These are phyloP conservation scores for Andrena haemorrhoa DNA, from an alignment of 2,888 invertebrate species.

Conservation along the genomic window DNA sequence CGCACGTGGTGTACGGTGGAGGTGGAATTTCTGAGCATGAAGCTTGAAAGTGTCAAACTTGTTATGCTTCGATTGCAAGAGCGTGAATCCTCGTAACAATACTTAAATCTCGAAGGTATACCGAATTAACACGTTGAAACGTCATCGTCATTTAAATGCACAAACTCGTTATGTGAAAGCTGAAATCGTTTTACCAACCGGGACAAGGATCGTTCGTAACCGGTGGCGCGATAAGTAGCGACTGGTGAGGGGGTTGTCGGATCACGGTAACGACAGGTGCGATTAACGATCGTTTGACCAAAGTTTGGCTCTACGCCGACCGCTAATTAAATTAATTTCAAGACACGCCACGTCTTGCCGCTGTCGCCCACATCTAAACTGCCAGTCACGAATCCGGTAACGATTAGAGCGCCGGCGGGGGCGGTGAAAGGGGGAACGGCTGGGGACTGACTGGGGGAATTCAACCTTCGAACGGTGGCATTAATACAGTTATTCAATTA, in stretches of 20 bases:
- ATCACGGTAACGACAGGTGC: slow-evolving; percentile 79
- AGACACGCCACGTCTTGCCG: slow-evolving; percentile 51
- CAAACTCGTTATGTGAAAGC: too few relatives aligned
- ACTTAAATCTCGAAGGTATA: neutral
- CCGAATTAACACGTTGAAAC: too few relatives aligned
- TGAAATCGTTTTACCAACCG: neutral
- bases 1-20: too few relatives aligned
- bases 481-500: slow-evolving; percentile 55
- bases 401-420: slow-evolving; percentile 9
- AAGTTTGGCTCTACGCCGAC: slow-evolving; percentile 80
- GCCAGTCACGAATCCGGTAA: slow-evolving; percentile 64
- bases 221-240: slow-evolving; percentile 24
- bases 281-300: slow-evolving; percentile 81
- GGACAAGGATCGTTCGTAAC: slow-evolving; percentile 13
- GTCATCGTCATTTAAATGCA: too few relatives aligned
- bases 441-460: slow-evolving; percentile 57
- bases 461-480: slow-evolving; percentile 33
- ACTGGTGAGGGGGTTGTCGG: slow-evolving; percentile 47
- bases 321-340: slow-evolving; percentile 84
- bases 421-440: neutral
- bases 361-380: slow-evolving; percentile 54
- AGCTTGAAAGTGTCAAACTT: too few relatives aligned
- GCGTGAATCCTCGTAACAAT: too few relatives aligned
- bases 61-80: too few relatives aligned
- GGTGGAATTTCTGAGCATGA: too few relatives aligned